A percentile compares a stretch with the other conserved stretches of the same genome.
These are phyloP conservation scores for Perccottus glenii DNA, from an alignment of 2,113 vertebrate species.

Conservation along the genomic window DNA sequence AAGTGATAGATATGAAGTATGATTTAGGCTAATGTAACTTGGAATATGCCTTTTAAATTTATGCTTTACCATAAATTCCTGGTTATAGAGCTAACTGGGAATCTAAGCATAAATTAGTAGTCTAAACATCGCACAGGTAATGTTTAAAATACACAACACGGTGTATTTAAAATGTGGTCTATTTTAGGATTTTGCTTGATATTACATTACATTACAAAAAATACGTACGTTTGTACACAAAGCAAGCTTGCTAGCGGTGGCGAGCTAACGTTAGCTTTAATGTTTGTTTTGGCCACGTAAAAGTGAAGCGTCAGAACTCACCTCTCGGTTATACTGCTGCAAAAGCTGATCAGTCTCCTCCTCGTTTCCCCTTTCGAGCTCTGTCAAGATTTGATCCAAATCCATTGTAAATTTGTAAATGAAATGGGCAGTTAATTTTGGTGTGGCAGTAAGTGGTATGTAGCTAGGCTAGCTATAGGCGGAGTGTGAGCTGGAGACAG, in stretches of 20 bases:
- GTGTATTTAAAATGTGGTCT: background rate
- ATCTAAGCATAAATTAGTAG: background rate
- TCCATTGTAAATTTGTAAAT: conserved; percentile 64
- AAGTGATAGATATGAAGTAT: background rate
- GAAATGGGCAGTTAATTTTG: background rate
- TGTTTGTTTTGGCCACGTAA: conserved; percentile 61
- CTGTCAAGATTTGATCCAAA: conserved; percentile 63
- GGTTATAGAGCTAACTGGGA: background rate
- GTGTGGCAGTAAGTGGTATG: conserved; percentile 2
- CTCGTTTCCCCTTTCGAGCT: conserved; percentile 67
- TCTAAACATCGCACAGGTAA: background rate
- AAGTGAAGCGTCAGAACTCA: conserved; percentile 43
- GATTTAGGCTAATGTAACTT: too few relatives aligned
- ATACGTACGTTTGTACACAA: background rate
- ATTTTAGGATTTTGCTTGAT: background rate
- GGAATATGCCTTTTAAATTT: too few relatives aligned
- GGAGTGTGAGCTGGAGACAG: conserved; percentile 8
- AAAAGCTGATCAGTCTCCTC: conserved; percentile 64
- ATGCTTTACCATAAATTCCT: too few relatives aligned
- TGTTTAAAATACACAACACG: background rate
- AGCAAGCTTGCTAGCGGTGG: conserved; percentile 28
- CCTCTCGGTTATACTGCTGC: conserved; percentile 74
- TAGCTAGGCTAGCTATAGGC: conserved; percentile 49
- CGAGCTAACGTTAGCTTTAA: conserved; percentile 32
- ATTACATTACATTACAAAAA: background rate